Evolutionary conservation across 2,888 invertebrate genomes (phyloP), one percentile per base, ranked within the genome.

Genomic region (Lydus trimaculatus): DNA sequence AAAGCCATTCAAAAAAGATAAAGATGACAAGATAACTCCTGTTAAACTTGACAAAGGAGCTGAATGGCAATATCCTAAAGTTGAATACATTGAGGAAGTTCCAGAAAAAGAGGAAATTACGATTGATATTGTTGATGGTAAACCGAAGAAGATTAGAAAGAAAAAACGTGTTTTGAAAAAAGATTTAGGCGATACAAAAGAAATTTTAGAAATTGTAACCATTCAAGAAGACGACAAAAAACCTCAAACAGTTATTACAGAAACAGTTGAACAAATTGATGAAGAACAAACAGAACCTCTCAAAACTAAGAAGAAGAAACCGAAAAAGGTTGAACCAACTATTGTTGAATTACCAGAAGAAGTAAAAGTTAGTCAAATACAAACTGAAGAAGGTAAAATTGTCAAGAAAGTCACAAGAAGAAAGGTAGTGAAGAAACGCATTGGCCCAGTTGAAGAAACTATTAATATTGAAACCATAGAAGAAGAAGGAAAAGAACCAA

Each of bases 111-210:
- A 76, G 31, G 73, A 79, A 73, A 74, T 80, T 39, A 64, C 67
- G 58, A 74, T 74, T 69, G 71, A 72, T 65, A 66, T 71, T 15
- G 69, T 70, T 48, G 70, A 72, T 31, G 72, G 71, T 25, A 79
- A 78, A 15, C 71, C 83, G 48, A 78, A 82, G 67, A 79, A 80
- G 73, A 72, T 66, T 78, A 79, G 72, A n/a, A 66, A 67, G 1
- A 70, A 70, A 58, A 72, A 85, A 1, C 84, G 85, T 64, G 78
- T 84, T 2, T 86, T 87, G n/a, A 86, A 85, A 68, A 86, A 85
- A 74, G 80, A 82, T 1, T 72, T 81, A 31, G 80, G 79, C 67
- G 64, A 79, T 62, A 78, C 80, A 70, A 23, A 73, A 28, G 72
- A 75, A 64, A 73, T 72, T 60, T n/a, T 72, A 48, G 65, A 72